phyloP scores from a whole-genome alignment of 2,888 invertebrate genomes.

The Tuta absoluta region DNA sequence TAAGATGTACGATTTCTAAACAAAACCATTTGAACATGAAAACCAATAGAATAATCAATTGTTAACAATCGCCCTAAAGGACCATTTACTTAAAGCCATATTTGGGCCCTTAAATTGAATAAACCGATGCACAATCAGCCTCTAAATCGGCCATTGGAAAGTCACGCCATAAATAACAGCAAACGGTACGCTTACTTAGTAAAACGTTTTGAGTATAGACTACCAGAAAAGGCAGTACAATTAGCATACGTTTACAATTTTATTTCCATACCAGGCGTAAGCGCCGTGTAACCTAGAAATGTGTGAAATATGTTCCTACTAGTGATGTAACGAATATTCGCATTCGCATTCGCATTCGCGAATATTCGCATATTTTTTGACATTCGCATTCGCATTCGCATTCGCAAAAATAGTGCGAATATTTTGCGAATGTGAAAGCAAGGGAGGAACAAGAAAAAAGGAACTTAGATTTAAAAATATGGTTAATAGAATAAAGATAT shows the following conservation, averaged over 20 bases:
- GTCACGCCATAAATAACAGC: conserved; percentile 1
- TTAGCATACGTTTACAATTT: conserved; percentile 21
- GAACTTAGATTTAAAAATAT: no score
- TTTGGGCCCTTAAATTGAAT: neutral
- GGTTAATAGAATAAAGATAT: no score
- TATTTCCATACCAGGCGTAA: conserved; percentile 11
- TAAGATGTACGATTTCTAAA: no score
- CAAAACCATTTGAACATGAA: neutral
- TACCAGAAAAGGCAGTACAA: neutral
- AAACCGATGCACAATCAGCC: neutral
- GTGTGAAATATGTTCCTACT: neutral
- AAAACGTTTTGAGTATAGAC: conserved; percentile 4
- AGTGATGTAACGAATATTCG: no score
- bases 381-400: no score
- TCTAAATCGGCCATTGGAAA: conserved; percentile 5
- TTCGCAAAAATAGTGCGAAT: no score
- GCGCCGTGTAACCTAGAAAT: conserved; percentile 24
- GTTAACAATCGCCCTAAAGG: no score
- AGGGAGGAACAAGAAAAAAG: no score
- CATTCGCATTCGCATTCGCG: no score
- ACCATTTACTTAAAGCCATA: neutral
- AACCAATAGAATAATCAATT: neutral
- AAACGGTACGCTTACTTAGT: conserved; percentile 15
- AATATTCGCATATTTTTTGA: no score
- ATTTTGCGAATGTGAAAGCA: no score